A percentile compares a stretch with the other conserved stretches of the same genome.
These are phyloP conservation scores for Syrmaticus mikado DNA, from an alignment of 2,113 vertebrate species.

Conservation along the genomic window DNA sequence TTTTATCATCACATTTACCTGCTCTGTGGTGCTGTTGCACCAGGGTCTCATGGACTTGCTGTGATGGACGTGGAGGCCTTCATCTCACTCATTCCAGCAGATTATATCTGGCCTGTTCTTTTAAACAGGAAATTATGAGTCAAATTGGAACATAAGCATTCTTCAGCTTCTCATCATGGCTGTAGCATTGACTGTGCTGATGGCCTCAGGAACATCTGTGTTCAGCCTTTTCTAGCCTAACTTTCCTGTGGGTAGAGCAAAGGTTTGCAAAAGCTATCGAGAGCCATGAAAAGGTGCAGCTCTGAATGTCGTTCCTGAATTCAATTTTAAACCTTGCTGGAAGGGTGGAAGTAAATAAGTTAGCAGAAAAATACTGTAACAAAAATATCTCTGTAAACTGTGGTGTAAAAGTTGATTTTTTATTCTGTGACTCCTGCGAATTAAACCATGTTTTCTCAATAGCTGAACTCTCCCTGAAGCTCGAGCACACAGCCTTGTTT, in stretches of 20 bases:
- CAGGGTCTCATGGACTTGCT: neutral
- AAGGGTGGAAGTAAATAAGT: neutral
- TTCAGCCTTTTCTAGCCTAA: neutral
- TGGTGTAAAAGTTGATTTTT: neutral
- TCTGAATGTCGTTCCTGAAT: neutral
- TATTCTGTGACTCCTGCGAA: neutral
- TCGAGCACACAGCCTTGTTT: neutral
- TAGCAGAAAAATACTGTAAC: neutral
- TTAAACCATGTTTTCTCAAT: neutral
- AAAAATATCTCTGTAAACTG: neutral
- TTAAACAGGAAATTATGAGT: neutral
- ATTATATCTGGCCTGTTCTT: neutral
- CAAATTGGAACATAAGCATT: neutral
- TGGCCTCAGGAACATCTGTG: neutral
- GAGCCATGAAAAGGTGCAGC: neutral
- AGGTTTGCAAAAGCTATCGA: neutral
- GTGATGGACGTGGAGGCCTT: neutral
- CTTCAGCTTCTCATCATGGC: neutral
- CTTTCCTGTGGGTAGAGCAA: neutral
- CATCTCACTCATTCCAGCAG: neutral
- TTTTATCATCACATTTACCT: neutral
- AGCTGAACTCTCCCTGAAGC: neutral
- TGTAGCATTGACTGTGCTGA: neutral
- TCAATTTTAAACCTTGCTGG: neutral
- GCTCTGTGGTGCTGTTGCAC: rapidly evolving